Conservation (phyloP, 1,140 invertebrate species). For the Pteromalus puparum region DNA sequence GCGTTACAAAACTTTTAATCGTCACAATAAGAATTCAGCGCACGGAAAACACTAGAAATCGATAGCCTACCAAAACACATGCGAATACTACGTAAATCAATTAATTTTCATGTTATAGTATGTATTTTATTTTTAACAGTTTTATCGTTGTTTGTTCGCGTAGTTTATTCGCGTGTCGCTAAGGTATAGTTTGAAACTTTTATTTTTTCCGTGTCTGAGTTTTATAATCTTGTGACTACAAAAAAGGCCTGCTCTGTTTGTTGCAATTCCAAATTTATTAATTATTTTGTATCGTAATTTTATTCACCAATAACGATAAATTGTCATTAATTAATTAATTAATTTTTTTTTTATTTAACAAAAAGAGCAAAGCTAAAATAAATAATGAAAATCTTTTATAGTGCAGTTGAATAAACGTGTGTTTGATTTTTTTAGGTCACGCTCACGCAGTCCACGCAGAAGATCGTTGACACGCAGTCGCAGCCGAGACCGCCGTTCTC, state of each 20-base stretch:
- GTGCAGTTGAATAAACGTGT: conserved; percentile 49
- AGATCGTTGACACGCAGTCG: conserved; percentile 72
- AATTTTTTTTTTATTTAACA: conserved; percentile 15
- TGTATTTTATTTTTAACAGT: background rate
- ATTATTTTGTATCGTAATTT: background rate
- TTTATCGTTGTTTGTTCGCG: background rate
- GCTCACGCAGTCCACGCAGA: conserved; percentile 72
- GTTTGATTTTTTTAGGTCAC: conserved; percentile 70
- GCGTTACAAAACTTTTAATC: conserved; percentile 67
- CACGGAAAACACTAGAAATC: background rate
- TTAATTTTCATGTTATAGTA: background rate
- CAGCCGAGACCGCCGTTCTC: conserved; percentile 73
- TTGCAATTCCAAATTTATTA: background rate
- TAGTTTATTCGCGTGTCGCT: background rate
- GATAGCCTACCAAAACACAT: background rate
- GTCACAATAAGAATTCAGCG: conserved; percentile 65
- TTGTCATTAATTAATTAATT: background rate
- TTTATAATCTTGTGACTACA: conserved; percentile 66
- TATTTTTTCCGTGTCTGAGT: conserved; percentile 44
- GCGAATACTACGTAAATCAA: too few relatives aligned
- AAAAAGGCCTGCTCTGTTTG: conserved; percentile 50
- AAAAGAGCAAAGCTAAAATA: background rate
- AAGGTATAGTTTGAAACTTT: background rate
- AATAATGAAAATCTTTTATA: conserved; percentile 6
- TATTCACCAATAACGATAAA: background rate